phyloP scores from a whole-genome alignment of 2,797 vertebrate species.

The Ceyx erithaca region DNA sequence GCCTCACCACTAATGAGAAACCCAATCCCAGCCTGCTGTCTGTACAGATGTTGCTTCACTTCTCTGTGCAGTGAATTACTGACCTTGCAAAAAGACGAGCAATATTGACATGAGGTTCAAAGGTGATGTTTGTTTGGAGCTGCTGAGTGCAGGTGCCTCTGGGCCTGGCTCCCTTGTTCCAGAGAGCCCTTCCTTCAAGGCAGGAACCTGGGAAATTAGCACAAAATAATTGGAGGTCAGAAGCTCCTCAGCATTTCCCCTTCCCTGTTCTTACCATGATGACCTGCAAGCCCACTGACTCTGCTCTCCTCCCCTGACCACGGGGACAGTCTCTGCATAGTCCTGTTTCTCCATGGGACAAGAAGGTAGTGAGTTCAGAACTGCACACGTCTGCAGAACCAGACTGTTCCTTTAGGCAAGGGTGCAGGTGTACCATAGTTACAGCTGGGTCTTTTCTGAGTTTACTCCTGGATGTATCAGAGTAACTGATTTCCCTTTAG shows the following conservation, averaged over 20 bases:
- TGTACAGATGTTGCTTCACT: conserved; percentile 15
- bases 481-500: background rate
- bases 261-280: accelerated
- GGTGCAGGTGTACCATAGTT: background rate
- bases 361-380: background rate
- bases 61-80: background rate
- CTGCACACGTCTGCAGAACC: background rate
- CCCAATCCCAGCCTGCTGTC: background rate
- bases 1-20: background rate
- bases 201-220: background rate
- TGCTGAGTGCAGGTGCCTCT: background rate
- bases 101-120: conserved; percentile 31
- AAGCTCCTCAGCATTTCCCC: background rate
- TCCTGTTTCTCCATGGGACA: background rate
- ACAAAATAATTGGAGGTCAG: background rate
- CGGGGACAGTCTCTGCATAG: accelerated
- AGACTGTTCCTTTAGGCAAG: background rate
- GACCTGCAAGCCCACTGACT: background rate
- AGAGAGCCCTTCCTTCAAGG: background rate
- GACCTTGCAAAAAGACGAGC: conserved; percentile 2
- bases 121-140: conserved; percentile 52
- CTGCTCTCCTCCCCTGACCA: background rate
- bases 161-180: background rate
- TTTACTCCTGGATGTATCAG: background rate
- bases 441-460: conserved; percentile 17